A percentile compares a stretch with the other conserved stretches of the same genome.
phyloP scores from a whole-genome alignment of 2,113 vertebrate species.

The Semicossyphus pulcher region DNA sequence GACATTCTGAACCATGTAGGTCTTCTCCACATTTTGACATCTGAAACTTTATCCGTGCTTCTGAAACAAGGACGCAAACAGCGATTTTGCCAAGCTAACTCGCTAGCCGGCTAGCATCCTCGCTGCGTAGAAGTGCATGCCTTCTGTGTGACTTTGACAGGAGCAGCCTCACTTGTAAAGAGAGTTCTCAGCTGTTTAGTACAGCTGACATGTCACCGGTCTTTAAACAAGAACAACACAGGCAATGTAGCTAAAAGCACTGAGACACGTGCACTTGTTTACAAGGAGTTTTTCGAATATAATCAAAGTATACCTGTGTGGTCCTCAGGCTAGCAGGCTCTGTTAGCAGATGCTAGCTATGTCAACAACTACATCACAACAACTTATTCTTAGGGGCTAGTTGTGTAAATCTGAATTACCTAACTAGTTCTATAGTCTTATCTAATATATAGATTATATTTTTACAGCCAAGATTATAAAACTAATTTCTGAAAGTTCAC shows the following conservation, averaged over 20 bases:
- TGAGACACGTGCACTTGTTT: not conserved
- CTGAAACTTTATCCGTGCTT: accelerated
- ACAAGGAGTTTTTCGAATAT: too few species aligned
- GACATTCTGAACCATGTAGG: conserved; percentile 67
- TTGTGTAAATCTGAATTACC: not conserved
- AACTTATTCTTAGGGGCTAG: too few species aligned
- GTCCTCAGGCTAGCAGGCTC: not conserved
- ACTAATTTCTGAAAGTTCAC: too few species aligned
- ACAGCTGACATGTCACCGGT: not conserved
- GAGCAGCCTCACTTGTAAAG: not conserved
- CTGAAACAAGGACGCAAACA: not conserved
- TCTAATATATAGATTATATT: too few species aligned
- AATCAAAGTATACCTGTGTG: not conserved
- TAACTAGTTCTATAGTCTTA: not conserved
- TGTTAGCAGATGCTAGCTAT: not conserved
- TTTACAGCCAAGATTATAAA: too few species aligned
- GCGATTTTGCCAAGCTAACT: not conserved
- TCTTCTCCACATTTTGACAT: not conserved
- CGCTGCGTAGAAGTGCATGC: conserved; percentile 26
- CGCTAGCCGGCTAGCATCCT: conserved; percentile 49
- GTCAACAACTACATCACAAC: not conserved
- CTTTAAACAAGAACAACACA: accelerated
- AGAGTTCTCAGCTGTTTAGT: accelerated
- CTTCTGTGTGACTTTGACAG: conserved; percentile 75
- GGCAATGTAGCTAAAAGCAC: not conserved